A percentile compares a stretch with the other conserved stretches of the same genome.
Evolutionary conservation across 2,113 vertebrate species (phyloP).

Genomic region (Nothocercus nigrocapillus): DNA sequence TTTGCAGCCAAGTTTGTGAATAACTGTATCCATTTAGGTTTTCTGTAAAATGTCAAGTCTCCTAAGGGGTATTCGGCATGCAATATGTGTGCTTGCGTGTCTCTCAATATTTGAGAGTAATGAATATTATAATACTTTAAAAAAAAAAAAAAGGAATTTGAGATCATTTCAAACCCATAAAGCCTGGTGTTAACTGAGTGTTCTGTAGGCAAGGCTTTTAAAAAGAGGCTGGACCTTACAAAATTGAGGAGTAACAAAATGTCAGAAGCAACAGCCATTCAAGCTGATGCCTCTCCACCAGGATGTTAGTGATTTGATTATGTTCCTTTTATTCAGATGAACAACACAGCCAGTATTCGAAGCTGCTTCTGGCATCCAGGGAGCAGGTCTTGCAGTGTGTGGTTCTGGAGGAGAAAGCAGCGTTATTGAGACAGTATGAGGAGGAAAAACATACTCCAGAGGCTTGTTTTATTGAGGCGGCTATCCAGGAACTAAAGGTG

Average conservation of each 20-base stretch:
- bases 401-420: constrained; percentile 85
- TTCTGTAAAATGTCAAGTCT: constrained; percentile 11
- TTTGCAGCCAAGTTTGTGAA: constrained; percentile 10
- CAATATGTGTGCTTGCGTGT: background rate
- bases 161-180: background rate
- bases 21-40: background rate
- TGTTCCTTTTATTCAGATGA: constrained; percentile 71
- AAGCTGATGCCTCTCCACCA: accelerated
- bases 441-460: constrained; percentile 87
- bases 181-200: background rate
- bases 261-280: background rate
- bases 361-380: constrained; percentile 91
- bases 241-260: background rate
- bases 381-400: constrained; percentile 87
- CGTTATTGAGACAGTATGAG: constrained; percentile 87
- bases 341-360: constrained; percentile 89
- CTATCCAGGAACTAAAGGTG: constrained; percentile 93
- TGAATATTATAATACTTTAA: background rate
- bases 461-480: constrained; percentile 93
- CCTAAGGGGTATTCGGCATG: background rate
- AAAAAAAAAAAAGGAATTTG: background rate
- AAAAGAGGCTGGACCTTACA: background rate
- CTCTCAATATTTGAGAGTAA: background rate
- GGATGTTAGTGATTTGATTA: background rate
- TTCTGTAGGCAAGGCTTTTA: background rate